Evolutionary conservation across 2,797 vertebrate species (phyloP).

Genomic region (Sarcoramphus papa): DNA sequence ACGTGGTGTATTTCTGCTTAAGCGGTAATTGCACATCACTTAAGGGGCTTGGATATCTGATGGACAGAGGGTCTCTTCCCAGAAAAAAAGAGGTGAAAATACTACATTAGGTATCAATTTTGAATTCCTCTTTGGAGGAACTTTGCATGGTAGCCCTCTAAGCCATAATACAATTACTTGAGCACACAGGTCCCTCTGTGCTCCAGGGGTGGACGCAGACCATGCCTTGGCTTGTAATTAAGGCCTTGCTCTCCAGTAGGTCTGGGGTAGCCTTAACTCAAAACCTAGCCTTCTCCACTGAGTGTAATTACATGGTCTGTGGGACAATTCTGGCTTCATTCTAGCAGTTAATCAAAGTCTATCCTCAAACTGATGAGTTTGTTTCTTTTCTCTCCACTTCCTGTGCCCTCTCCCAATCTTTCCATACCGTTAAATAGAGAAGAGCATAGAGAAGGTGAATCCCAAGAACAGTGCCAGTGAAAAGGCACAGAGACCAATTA

Average conservation of each 20-base stretch:
- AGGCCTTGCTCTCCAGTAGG: background rate
- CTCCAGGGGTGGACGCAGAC: background rate
- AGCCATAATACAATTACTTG: background rate
- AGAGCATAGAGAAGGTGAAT: background rate
- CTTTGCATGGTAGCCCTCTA: background rate
- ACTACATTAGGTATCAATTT: background rate
- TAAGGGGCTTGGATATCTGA: background rate
- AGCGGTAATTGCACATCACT: background rate
- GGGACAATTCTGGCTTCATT: background rate
- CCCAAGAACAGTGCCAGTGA: background rate
- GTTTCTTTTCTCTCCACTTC: background rate
- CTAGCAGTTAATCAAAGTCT: background rate
- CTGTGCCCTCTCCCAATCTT: accelerated
- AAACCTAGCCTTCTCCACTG: background rate
- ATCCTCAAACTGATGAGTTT: background rate
- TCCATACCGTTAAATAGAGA: background rate
- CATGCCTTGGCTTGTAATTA: background rate
- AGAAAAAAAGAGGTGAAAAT: background rate
- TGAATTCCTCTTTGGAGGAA: background rate
- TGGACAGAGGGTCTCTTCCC: background rate
- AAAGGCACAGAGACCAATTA: background rate
- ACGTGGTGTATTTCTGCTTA: background rate
- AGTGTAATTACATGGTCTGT: background rate
- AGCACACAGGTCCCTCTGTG: background rate
- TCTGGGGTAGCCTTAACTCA: background rate